Evolutionary conservation across 2,113 vertebrate species (phyloP).

Genomic region (Gopherus flavomarginatus): DNA sequence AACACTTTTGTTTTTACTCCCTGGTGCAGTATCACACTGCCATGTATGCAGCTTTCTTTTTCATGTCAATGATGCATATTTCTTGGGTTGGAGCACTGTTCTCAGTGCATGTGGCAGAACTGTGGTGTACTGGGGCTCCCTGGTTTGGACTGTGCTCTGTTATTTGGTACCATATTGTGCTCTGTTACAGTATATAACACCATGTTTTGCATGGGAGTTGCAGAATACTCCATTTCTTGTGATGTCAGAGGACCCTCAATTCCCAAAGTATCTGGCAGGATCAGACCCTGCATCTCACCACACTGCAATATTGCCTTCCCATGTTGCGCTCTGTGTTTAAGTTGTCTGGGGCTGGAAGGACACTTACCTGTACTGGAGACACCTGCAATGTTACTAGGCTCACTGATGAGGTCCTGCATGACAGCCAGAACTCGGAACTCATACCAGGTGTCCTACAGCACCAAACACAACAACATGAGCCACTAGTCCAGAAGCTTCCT

Average conservation of each 20-base stretch:
- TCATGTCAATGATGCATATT: constrained; percentile 10
- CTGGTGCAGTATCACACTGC: constrained; percentile 52
- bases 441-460: constrained; percentile 94
- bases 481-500: not conserved
- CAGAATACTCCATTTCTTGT: not conserved
- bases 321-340: not conserved
- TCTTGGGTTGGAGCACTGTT: constrained; percentile 1
- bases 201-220: not conserved
- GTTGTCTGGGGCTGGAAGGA: rapidly evolving
- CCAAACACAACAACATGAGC: not conserved
- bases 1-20: not conserved
- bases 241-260: not conserved
- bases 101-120: not conserved
- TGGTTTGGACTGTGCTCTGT: rapidly evolving
- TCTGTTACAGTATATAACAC: not conserved
- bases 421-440: constrained; percentile 98
- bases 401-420: constrained; percentile 99
- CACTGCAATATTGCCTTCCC: not conserved
- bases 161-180: rapidly evolving
- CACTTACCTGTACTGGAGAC: constrained; percentile 95
- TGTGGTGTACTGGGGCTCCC: rapidly evolving
- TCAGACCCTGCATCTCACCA: not conserved
- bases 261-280: not conserved
- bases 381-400: constrained; percentile 98
- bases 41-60: constrained; percentile 35